These are phyloP conservation scores for Nymphicus hollandicus DNA, from an alignment of 2,113 vertebrate genomes.

Conservation along the genomic window DNA sequence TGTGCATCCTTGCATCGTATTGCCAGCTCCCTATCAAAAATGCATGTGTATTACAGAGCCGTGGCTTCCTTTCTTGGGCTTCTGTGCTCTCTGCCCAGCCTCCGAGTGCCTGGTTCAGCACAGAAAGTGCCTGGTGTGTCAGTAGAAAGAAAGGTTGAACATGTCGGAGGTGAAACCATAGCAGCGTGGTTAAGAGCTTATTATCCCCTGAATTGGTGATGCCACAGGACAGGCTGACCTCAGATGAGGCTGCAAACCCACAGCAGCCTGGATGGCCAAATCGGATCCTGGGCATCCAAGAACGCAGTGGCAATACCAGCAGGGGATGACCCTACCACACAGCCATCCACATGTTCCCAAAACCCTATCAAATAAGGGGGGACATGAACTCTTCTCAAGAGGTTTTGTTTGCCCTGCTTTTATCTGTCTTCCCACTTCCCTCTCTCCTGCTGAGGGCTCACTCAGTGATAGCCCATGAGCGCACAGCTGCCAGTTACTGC, in stretches of 20 bases:
- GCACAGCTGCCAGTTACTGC: neutral
- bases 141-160: neutral
- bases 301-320: neutral
- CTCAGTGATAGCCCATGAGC: too few species aligned
- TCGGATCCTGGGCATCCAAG: neutral
- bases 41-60: fast-evolving
- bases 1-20: fast-evolving
- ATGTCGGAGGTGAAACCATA: neutral
- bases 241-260: neutral
- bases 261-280: neutral
- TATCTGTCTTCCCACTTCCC: neutral
- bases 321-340: too few species aligned
- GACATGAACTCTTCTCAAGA: neutral
- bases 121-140: neutral
- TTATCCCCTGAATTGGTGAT: neutral
- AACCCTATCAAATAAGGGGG: neutral
- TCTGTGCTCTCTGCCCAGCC: neutral
- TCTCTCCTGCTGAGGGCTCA: neutral
- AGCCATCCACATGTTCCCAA: neutral
- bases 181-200: neutral
- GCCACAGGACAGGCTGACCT: neutral
- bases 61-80: neutral
- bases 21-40: neutral
- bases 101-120: neutral
- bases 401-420: neutral